Conservation (phyloP, 2,888 invertebrate species). For the Amphipyra berbera region DNA sequence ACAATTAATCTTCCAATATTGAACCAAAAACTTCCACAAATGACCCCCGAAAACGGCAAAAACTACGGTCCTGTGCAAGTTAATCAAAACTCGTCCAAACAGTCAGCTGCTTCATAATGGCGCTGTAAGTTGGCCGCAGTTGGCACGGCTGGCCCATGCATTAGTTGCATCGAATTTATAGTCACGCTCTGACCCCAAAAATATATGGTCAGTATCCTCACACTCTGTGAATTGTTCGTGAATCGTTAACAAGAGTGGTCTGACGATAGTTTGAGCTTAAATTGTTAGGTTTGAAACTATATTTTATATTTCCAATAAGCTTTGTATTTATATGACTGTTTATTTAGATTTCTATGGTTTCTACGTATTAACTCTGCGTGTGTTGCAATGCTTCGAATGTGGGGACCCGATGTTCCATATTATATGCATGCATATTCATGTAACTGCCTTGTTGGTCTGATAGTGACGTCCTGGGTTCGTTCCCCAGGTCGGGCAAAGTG, state of each 20-base stretch:
- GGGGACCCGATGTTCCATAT: no score
- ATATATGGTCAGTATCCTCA: conserved; percentile 60
- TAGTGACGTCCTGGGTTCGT: no score
- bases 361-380: no score
- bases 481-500: no score
- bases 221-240: conserved; percentile 55
- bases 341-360: no score
- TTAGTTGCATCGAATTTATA: conserved; percentile 68
- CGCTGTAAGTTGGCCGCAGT: conserved; percentile 35
- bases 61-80: conserved; percentile 7
- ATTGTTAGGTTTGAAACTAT: conserved; percentile 3
- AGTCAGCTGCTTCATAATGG: conserved; percentile 46
- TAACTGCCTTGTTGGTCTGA: no score
- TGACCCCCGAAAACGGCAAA: conserved; percentile 9
- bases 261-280: conserved; percentile 1
- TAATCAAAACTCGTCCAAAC: conserved; percentile 41
- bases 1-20: background rate
- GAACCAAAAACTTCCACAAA: background rate
- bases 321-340: no score
- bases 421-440: no score
- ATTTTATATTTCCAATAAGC: no score
- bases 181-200: conserved; percentile 62
- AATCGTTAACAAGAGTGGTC: conserved; percentile 32
- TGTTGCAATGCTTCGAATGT: no score
- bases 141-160: conserved; percentile 52